These are phyloP conservation scores for Drosophila yooni DNA, from an alignment of 2,888 invertebrate genomes.

Conservation along the genomic window DNA sequence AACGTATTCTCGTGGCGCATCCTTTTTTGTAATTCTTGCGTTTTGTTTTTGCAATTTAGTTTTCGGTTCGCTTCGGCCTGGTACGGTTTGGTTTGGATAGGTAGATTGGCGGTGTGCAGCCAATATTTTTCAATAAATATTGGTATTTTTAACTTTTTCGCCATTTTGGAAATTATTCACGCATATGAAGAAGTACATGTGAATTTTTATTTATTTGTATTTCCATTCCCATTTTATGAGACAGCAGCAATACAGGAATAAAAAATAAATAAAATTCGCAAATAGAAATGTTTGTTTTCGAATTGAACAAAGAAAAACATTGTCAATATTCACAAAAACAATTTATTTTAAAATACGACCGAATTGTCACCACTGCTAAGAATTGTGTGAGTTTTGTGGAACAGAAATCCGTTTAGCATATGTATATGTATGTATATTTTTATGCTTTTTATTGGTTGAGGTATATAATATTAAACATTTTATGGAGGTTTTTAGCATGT, in stretches of 20 bases:
- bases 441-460: too few relatives aligned
- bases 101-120: conserved; percentile 16
- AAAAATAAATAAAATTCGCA: conserved; percentile 15
- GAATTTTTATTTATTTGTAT: conserved; percentile 62
- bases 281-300: conserved; percentile 43
- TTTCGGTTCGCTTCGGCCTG: conserved; percentile 5
- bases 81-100: conserved; percentile 12
- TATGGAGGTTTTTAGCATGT: conserved; percentile 3
- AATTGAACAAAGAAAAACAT: conserved; percentile 33
- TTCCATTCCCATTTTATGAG: conserved; percentile 52
- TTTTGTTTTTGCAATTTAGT: conserved; percentile 35
- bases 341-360: conserved; percentile 22
- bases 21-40: conserved; percentile 15
- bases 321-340: conserved; percentile 37
- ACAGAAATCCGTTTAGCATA: conserved; percentile 16
- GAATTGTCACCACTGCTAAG: conserved; percentile 7
- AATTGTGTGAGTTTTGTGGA: conserved; percentile 11
- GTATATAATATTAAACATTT: conserved; percentile 7
- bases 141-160: conserved; percentile 68
- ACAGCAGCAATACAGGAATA: conserved; percentile 34
- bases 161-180: conserved; percentile 73
- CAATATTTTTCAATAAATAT: conserved; percentile 76
- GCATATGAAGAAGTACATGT: conserved; percentile 60
- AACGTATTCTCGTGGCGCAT: conserved; percentile 6
- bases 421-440: neutral